Base-by-base conservation (phyloP, 2,113 vertebrate species). In the Astatotilapia flaviijosephi region DNA sequence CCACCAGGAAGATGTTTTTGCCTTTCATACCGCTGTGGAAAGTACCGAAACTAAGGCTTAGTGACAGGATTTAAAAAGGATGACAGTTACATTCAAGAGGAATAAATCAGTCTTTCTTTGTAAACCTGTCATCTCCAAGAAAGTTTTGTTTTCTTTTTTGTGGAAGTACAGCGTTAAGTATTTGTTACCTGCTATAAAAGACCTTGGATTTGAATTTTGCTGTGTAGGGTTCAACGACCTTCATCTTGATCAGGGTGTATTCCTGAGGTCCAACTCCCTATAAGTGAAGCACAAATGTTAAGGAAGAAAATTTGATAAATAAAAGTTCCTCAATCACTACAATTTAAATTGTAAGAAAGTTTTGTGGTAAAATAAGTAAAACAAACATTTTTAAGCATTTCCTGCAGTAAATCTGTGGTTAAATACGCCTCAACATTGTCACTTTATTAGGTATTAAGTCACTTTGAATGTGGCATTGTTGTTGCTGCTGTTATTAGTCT, bases 181-280 rank as follows among this genome's bases (percentile, higher is more conserved):
- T 62, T 49, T 37, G 9, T 79, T 89, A 96, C 95, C 95, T 95
- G 95, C 95, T 95, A 45, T 94, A 95, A 83, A 94, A 95, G 23
- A 93, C 93, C 85, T 92, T 96, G 31, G 97, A 98, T 97, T 98
- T 99, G 91, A 99, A 86, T 92, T 98, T 99, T 31, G 96, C 82
- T 6, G 99, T 98, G 83, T 97, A 98, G 5, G 98, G 98, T 31
- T 99, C 98, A 40, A 98, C 92, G 19, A 99, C 95, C 95, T 98
- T 98, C 97, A 99, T 97, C 96, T 99, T 99, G 88, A 99, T 95
- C 21, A 99, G 96, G 0, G 98, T 99, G 80, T 99, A 99, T 91
- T 99, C 99, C 82, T 99, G 99, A 92, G 98, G 98, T 80, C 97
- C 98, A 9, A 99, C 97, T 92, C 98, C 99, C 99, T 99, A 83